Percentiles rank a stretch among this genome's conserved stretches.
Evolutionary conservation across 2,113 vertebrate species (phyloP).

Genomic region (Setophaga coronata): DNA sequence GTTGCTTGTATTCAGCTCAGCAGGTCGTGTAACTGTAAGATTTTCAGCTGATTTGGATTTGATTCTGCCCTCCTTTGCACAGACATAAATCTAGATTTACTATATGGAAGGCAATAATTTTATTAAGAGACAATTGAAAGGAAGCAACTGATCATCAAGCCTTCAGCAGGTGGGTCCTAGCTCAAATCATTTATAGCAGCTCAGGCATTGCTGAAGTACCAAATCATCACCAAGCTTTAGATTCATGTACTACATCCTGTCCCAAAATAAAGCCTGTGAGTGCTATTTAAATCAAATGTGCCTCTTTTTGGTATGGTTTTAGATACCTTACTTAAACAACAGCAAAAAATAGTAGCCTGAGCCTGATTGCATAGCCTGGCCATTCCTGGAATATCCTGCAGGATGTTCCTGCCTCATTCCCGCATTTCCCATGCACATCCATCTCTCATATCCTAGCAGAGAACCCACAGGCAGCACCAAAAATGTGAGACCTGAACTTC

Average conservation of each 20-base stretch:
- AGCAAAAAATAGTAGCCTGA: background rate
- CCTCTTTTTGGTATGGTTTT: background rate
- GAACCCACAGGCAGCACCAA: background rate
- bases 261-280: background rate
- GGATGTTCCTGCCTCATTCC: constrained; percentile 21
- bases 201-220: background rate
- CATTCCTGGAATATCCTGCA: constrained; percentile 3
- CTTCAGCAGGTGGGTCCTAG: background rate
- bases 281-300: background rate
- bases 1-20: background rate
- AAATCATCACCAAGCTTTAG: background rate
- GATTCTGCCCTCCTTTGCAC: background rate
- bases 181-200: background rate
- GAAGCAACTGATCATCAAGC: background rate
- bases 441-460: background rate
- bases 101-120: background rate
- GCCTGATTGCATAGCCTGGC: background rate
- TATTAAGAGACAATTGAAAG: background rate
- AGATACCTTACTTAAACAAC: background rate
- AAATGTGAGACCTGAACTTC: background rate
- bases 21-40: background rate
- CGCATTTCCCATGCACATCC: background rate
- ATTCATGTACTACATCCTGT: background rate
- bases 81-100: background rate
- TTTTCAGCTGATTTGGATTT: background rate